Conservation (phyloP, 2,888 invertebrate genomes). For the Drosophila greeni region DNA sequence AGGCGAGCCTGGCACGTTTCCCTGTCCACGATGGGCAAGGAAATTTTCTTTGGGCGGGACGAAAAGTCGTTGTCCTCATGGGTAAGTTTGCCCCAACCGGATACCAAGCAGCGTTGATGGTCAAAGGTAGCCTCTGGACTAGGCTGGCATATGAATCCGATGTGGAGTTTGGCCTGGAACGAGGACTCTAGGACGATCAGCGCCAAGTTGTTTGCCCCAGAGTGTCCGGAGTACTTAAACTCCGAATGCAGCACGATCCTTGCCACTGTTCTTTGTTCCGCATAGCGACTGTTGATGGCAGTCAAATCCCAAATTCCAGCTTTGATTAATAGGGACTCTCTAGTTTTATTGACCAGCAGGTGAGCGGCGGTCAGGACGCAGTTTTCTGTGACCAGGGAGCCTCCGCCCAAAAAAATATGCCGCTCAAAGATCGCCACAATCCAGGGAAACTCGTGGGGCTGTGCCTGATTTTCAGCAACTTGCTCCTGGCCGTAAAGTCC, state of each 20-base stretch:
- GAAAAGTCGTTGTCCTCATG: rapidly evolving
- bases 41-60: not conserved
- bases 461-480: not conserved
- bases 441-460: slow-evolving; percentile 16
- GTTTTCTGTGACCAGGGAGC: slow-evolving; percentile 13
- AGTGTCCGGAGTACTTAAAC: not conserved
- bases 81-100: slow-evolving; percentile 3
- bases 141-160: slow-evolving; percentile 6
- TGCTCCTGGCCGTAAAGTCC: not conserved
- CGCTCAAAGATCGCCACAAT: slow-evolving; percentile 1
- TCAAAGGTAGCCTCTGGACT: not conserved
- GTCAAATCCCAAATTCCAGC: slow-evolving; percentile 11
- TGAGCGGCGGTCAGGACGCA: slow-evolving; percentile 8
- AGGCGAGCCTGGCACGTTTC: not conserved
- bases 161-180: not conserved
- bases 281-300: no score
- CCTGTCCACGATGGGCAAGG: not conserved
- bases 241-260: slow-evolving; percentile 5
- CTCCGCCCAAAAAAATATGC: not conserved
- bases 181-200: slow-evolving; percentile 3
- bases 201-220: not conserved
- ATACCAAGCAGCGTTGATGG: not conserved
- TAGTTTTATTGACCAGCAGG: not conserved
- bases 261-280: not conserved
- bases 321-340: not conserved